Conservation (phyloP, 2,113 vertebrate genomes). For the Ciconia boyciana region DNA sequence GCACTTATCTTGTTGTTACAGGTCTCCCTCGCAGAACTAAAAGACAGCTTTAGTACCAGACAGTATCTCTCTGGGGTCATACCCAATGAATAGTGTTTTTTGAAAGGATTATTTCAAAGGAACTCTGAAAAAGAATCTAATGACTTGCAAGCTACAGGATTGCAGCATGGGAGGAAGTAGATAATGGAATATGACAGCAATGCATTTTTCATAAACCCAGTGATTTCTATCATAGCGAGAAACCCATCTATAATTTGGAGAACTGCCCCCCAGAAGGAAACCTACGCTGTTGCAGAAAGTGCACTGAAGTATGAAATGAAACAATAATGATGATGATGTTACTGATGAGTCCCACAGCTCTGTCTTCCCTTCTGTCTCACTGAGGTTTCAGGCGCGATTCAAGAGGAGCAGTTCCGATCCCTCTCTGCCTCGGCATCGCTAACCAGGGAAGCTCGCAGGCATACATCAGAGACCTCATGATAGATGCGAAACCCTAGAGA, state of each 20-base stretch:
- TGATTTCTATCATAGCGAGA: conserved; percentile 47
- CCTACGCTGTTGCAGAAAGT: background rate
- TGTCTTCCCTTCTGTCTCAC: conserved; percentile 10
- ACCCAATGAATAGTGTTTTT: conserved; percentile 54
- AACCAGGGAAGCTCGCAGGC: background rate
- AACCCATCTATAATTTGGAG: conserved; percentile 52
- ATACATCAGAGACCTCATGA: background rate
- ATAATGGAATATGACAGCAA: conserved; percentile 62
- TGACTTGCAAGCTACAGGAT: conserved; percentile 60
- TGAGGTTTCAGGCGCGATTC: background rate
- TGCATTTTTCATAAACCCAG: conserved; percentile 61
- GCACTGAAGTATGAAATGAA: conserved; percentile 49
- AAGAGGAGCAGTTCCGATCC: background rate
- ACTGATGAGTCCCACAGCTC: conserved; percentile 54
- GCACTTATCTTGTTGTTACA: conserved; percentile 67
- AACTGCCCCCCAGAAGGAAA: conserved; percentile 11
- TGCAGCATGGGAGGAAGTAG: conserved; percentile 60
- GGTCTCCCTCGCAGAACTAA: conserved; percentile 29
- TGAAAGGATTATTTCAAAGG: conserved; percentile 58
- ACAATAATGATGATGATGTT: conserved; percentile 54
- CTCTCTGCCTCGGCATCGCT: background rate
- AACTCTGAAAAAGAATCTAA: conserved; percentile 54
- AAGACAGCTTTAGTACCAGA: conserved; percentile 52
- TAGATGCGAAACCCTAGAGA: background rate
- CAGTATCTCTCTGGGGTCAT: conserved; percentile 57